Conservation (phyloP, 2,888 invertebrate genomes). For the Mactromeris polynyma region DNA sequence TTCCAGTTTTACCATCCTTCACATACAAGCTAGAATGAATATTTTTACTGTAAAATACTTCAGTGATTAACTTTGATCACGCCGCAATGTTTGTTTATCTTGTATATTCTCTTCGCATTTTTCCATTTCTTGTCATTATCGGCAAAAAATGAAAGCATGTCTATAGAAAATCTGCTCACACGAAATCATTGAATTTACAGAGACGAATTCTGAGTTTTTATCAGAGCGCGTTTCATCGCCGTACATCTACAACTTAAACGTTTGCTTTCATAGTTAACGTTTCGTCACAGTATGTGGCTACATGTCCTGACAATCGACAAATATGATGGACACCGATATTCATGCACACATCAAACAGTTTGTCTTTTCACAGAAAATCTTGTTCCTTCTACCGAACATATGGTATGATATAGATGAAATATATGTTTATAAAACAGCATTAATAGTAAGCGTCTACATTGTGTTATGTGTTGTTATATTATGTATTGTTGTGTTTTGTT, state of each 20-base stretch:
- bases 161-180: background rate
- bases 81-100: background rate
- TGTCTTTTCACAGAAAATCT: no score
- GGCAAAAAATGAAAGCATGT: background rate
- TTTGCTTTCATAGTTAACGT: background rate
- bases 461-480: no score
- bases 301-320: no score
- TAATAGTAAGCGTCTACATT: no score
- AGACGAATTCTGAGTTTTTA: background rate
- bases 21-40: conserved; percentile 6
- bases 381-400: no score
- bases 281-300: background rate
- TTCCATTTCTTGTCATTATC: conserved; percentile 14
- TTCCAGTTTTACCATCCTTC: background rate
- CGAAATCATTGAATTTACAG: background rate
- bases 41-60: conserved; percentile 17
- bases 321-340: no score
- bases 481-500: no score
- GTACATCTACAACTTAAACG: background rate
- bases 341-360: no score
- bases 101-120: background rate
- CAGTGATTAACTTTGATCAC: background rate
- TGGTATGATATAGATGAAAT: no score
- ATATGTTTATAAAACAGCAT: no score
- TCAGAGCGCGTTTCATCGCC: background rate